Conservation (phyloP, 2,888 invertebrate species). For the Papilio demoleus region DNA sequence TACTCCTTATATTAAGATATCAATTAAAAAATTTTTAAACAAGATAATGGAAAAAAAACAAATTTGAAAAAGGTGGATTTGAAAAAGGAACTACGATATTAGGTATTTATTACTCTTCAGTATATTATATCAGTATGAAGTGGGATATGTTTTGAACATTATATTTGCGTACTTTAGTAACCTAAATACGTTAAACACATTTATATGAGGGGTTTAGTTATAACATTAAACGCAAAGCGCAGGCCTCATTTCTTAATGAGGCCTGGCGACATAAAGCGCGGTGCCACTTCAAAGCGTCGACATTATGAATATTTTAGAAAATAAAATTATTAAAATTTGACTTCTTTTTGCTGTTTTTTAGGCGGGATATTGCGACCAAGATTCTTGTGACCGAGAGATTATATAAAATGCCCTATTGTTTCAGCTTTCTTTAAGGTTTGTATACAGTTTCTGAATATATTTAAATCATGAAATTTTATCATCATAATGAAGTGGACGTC, state of each 20-base stretch:
- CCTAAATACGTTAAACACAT: conserved; percentile 12
- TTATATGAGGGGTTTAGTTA: conserved; percentile 10
- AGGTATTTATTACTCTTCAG: no score
- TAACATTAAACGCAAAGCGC: conserved; percentile 29
- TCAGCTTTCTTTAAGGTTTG: not conserved
- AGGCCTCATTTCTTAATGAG: conserved; percentile 41
- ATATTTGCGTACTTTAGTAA: not conserved
- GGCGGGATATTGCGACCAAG: conserved; percentile 19
- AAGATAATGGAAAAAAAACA: no score
- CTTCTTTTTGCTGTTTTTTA: conserved; percentile 13
- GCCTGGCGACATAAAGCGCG: conserved; percentile 30
- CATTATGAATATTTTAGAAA: conserved; percentile 39
- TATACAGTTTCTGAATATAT: not conserved
- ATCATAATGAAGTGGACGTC: no score
- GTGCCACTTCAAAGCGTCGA: conserved; percentile 34
- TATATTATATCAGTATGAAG: no score
- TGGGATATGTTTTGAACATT: conserved; percentile 14
- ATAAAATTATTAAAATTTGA: conserved; percentile 34
- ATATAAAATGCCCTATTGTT: conserved; percentile 17
- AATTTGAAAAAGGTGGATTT: no score
- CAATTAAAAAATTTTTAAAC: no score
- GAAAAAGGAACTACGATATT: no score
- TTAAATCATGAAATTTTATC: not conserved
- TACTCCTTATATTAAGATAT: no score
- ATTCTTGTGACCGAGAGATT: conserved; percentile 24